phyloP scores from a whole-genome alignment of 2,113 vertebrate genomes.

The Chionomys nivalis region DNA sequence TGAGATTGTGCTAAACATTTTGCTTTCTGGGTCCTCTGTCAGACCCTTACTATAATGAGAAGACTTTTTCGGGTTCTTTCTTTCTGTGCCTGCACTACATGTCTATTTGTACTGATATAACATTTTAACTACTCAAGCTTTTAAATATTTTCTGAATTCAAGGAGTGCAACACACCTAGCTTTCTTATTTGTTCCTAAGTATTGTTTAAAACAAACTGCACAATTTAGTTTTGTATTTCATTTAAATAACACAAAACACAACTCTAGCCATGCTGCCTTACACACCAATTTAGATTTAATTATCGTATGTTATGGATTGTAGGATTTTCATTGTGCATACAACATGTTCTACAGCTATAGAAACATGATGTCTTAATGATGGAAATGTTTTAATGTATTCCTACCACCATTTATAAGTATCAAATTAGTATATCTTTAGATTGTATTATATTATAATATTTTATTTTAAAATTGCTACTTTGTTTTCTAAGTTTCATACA shows the following conservation, averaged over 20 bases:
- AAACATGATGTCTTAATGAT: not conserved
- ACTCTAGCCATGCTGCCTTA: too few species aligned
- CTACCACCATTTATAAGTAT: not conserved
- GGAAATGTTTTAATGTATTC: not conserved
- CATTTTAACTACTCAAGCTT: not conserved
- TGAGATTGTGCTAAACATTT: not conserved
- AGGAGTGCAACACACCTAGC: not conserved
- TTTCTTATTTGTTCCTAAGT: not conserved
- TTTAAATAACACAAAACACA: not conserved
- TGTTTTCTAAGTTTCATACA: not conserved
- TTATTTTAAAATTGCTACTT: not conserved
- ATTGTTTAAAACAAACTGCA: not conserved
- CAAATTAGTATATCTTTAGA: not conserved
- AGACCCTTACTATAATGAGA: not conserved
- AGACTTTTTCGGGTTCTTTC: not conserved
- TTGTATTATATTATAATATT: not conserved
- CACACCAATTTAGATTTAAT: not conserved
- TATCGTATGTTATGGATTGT: too few species aligned
- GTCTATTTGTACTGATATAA: not conserved
- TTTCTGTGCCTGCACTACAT: not conserved
- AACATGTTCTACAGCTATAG: not conserved
- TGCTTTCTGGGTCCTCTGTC: not conserved
- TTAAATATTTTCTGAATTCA: not conserved
- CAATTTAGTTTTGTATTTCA: not conserved
- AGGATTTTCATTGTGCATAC: not conserved